Conservation (phyloP, 2,888 invertebrate species). For the Melinopterus prodromus region DNA sequence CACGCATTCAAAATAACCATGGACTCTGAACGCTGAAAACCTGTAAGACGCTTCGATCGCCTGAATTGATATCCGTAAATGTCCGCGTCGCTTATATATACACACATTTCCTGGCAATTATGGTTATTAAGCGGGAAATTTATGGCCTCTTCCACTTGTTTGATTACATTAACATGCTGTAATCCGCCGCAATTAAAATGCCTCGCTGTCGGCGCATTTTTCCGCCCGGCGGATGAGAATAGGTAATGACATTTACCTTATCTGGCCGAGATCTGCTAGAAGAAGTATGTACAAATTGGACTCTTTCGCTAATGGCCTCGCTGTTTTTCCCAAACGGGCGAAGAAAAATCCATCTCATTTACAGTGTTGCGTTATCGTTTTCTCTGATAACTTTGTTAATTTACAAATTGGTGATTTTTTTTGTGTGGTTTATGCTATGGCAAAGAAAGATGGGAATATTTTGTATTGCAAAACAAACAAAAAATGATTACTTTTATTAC, state of each 20-base stretch:
- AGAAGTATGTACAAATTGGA: constrained; percentile 4
- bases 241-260: not conserved
- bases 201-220: not conserved
- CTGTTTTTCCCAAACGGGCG: not conserved
- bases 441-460: too few relatives aligned
- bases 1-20: constrained; percentile 25
- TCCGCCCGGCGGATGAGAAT: not conserved
- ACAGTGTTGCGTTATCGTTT: not conserved
- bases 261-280: not conserved
- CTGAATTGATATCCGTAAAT: constrained; percentile 4
- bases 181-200: not conserved
- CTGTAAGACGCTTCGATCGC: not conserved
- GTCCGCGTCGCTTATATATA: constrained; percentile 11
- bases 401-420: not conserved
- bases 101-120: constrained; percentile 7
- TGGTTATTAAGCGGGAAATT: not conserved
- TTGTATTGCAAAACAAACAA: too few relatives aligned
- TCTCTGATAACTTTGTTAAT: not conserved
- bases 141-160: constrained; percentile 4
- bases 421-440: not conserved
- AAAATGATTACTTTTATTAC: too few relatives aligned
- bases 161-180: constrained; percentile 4
- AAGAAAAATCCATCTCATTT: too few relatives aligned
- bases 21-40: constrained; percentile 13
- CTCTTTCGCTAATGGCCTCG: not conserved